Evolutionary conservation across 2,797 vertebrate species (phyloP).

Genomic region (Spheniscus humboldti): DNA sequence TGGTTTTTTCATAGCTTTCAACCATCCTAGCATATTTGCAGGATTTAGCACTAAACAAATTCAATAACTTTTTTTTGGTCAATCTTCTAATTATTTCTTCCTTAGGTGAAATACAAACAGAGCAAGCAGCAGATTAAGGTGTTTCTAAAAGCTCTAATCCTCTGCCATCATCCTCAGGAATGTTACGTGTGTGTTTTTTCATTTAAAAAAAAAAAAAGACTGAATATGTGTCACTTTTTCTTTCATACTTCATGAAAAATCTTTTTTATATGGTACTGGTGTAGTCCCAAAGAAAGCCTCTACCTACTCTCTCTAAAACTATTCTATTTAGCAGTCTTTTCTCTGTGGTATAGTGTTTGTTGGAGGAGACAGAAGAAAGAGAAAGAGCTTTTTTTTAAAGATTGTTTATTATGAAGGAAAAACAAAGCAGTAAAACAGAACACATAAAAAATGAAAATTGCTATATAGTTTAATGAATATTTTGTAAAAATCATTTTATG

Average conservation of each 20-base stretch:
- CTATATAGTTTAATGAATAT: constrained; percentile 54
- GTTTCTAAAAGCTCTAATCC: neutral
- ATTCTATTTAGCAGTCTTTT: neutral
- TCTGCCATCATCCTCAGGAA: neutral
- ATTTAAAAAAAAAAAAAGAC: neutral
- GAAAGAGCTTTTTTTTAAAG: neutral
- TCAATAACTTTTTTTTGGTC: neutral
- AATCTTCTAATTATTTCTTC: neutral
- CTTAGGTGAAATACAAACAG: neutral
- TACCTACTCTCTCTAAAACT: neutral
- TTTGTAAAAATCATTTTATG: constrained; percentile 54
- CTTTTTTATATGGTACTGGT: neutral
- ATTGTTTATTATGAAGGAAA: constrained; percentile 32
- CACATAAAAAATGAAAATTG: constrained; percentile 55
- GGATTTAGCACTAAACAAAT: neutral
- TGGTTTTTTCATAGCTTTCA: neutral
- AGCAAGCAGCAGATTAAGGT: neutral
- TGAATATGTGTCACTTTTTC: neutral
- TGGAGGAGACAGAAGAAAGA: neutral
- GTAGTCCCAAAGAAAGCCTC: neutral
- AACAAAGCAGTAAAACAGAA: constrained; percentile 47
- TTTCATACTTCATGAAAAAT: neutral
- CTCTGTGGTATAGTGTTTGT: neutral
- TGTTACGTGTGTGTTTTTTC: neutral
- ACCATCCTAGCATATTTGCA: neutral